Evolutionary conservation across 2,113 vertebrate species (phyloP), one percentile per base, ranked within the genome.

Genomic region (Pyxicephalus adspersus): DNA sequence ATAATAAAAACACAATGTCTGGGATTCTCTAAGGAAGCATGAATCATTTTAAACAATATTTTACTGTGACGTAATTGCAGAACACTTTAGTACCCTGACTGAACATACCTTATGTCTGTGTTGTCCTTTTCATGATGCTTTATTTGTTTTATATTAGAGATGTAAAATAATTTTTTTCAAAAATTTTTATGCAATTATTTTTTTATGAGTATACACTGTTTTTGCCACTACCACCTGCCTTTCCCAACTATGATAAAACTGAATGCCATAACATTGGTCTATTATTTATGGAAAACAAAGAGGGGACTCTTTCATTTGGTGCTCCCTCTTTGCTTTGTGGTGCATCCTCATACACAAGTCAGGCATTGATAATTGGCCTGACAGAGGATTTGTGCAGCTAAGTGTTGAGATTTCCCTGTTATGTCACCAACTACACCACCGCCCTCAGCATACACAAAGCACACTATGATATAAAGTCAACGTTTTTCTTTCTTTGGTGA

Each of bases 1-100:
- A 60, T 60, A 58, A 16, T 17, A 58, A n/a, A 34, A 38, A 74
- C 71, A 74, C 71, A 74, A 74, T 74, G 71, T 28, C 70, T 23
- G 52, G 54, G 70, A 58, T 72, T 71, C 50, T 72, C 18, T 55
- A 26, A 72, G 68, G 52, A 72, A 9, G 25, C 50, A 28, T 70
- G 67, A 50, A 71, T 55, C 67, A 71, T 50, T 71, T 64, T 15
- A 16, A 19, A 57, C 50, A 51, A 50, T 70, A 23, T 70, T 50
- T 52, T 5, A 52, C 26, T 51, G 52, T 73, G 70, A 22, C 13
- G 52, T 58, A 29, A 58, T 72, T 55, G 25, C 9, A 38, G 6
- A 61, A 9, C 58, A 16, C 58, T 25, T 61, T 16, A 52, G 22
- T 19, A 16, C 25, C 66, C 66, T 52, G n/a, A 70, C 23, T n/a